Percentiles rank a stretch among this genome's conserved stretches.
Conservation (phyloP, 23 tunicate genomes). For the Diplosoma virens region DNA sequence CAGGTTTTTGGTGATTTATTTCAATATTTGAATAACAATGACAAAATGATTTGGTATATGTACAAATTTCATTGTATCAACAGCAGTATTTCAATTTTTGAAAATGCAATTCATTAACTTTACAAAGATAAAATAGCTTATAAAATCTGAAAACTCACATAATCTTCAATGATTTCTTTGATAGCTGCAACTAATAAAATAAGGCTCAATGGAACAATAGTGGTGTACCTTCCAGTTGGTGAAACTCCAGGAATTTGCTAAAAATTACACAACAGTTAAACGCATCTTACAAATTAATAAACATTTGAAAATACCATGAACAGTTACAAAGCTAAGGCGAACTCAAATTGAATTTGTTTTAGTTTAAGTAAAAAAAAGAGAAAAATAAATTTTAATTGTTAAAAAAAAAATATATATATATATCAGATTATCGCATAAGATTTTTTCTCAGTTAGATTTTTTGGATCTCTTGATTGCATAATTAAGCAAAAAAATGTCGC, state of each 20-base stretch:
- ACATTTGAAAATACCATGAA: background rate
- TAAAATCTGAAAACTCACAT: no score
- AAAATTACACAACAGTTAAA: background rate
- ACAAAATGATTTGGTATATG: background rate
- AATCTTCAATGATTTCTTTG: conserved; percentile 97
- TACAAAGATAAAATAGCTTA: no score
- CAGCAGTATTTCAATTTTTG: background rate
- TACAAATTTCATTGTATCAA: background rate
- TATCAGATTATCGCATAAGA: no score
- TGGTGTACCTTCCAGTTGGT: conserved; percentile 94
- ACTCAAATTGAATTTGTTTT: no score
- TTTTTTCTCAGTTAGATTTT: no score
- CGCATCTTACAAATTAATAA: background rate
- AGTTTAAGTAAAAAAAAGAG: no score
- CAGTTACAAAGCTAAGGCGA: no score
- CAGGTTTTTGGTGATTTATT: no score
- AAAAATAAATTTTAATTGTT: background rate
- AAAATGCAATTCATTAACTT: background rate
- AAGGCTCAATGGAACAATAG: conserved; percentile 87
- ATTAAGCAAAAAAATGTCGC: no score
- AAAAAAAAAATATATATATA: background rate
- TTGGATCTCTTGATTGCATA: no score
- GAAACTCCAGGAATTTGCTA: conserved; percentile 99
- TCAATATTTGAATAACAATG: no score
- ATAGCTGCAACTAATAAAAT: conserved; percentile 91